These are phyloP conservation scores for Caenorhabditis becei DNA, from an alignment of 2,888 invertebrate genomes.

Conservation along the genomic window DNA sequence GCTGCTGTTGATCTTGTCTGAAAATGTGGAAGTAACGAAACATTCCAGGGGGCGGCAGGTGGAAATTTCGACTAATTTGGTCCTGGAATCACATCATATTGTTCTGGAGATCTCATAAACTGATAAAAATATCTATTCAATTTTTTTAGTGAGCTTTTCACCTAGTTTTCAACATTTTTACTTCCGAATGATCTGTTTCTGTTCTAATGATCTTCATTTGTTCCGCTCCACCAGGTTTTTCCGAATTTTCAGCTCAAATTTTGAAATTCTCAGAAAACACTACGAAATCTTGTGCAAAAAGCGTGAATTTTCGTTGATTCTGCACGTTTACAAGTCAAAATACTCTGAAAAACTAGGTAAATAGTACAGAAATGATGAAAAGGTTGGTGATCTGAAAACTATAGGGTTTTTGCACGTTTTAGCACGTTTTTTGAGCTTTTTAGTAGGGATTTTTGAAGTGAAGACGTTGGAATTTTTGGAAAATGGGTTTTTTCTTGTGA, in stretches of 20 bases:
- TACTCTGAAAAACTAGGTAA: background rate
- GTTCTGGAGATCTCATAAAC: background rate
- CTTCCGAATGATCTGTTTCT: background rate
- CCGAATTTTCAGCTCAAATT: background rate
- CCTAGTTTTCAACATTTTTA: background rate
- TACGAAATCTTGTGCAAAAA: background rate
- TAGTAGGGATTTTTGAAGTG: no score
- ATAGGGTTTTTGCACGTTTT: background rate
- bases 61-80: background rate
- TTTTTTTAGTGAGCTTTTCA: no score
- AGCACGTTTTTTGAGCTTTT: no score
- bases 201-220: background rate
- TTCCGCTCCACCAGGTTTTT: background rate
- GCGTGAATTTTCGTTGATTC: background rate
- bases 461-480: background rate
- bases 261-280: background rate
- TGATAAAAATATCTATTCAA: no score
- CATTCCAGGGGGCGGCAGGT: constrained; percentile 3
- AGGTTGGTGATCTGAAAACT: background rate
- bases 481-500: background rate
- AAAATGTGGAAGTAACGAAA: constrained; percentile 4
- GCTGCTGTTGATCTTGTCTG: constrained; percentile 24
- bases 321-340: constrained; percentile 1
- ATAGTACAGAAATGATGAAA: background rate
- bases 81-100: background rate